Base-by-base conservation (phyloP, 2,113 vertebrate species). In the Lophochroa leadbeateri region DNA sequence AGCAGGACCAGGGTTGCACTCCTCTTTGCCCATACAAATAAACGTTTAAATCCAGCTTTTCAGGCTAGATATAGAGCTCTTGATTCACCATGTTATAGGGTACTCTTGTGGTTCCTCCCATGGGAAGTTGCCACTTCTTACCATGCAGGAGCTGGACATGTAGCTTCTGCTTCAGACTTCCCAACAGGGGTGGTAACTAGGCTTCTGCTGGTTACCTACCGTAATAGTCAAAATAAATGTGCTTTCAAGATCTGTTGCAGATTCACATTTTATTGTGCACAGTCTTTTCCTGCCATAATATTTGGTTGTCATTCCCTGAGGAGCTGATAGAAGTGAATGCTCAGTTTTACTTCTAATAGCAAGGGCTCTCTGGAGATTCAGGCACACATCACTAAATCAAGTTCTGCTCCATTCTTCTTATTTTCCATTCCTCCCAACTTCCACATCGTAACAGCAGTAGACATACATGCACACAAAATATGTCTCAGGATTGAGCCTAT, bases 381-480 rank as follows among this genome's bases (percentile, higher is more conserved):
- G 57, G 28, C 69, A 28, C 25, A n/a, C 16, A 3, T 61, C 74
- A 55, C 47, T 79, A 43, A 50, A 75, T 88, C 64, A 68, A 60
- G 16, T 82, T 85, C 92, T 95, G 35, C 46, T 88, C 57, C 37
- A 7, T 89, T 84, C 86, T 89, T 39, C 35, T 68, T 24, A 53
- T 78, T 91, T 83, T 67, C 70, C 69, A 33, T 87, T 49, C 29
- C 41, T 86, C 24, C 27, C 39, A 50, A 2, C 65, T 70, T 91
- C 35, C 52, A 35, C 20, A 37, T 76, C 39, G 1, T 52, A 69
- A 64, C 61, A 94, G 39, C 33, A 53, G 14, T 69, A 87, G 57
- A n/a, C 10, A 12, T 13, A 49, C 0, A 0, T 20, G 13, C 24
- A 46, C n/a, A 79, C n/a, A 7, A 61, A 61, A 87, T 25, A 29